These are phyloP conservation scores for Dryobota labecula DNA, from an alignment of 2,888 invertebrate species.

Conservation along the genomic window DNA sequence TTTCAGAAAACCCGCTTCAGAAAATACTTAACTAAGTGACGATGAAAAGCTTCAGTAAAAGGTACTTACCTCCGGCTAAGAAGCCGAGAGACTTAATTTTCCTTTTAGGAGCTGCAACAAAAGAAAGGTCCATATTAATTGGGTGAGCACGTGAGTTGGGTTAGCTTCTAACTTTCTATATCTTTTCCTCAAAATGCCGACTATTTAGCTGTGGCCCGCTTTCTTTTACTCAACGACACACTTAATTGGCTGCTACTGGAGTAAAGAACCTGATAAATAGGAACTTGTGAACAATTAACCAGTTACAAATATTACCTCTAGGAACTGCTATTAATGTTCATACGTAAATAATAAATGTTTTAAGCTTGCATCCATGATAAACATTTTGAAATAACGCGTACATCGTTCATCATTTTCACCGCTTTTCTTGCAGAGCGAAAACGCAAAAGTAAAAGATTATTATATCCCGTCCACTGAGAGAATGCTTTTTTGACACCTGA, in stretches of 20 bases:
- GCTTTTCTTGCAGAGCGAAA: background rate
- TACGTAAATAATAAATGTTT: background rate
- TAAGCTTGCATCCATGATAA: background rate
- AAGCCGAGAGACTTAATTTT: conserved; percentile 72
- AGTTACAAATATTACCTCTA: too few relatives aligned
- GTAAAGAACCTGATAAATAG: conserved; percentile 1
- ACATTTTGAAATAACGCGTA: background rate
- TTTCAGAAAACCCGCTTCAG: background rate
- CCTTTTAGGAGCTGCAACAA: conserved; percentile 74
- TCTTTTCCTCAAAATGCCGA: background rate
- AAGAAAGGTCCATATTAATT: conserved; percentile 61
- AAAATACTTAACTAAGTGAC: background rate
- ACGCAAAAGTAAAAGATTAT: background rate
- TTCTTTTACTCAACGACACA: conserved; percentile 24
- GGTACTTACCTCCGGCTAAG: conserved; percentile 72
- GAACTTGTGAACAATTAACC: conserved; percentile 1
- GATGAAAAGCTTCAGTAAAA: conserved; percentile 9
- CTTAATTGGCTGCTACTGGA: conserved; percentile 8
- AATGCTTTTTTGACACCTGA: too few relatives aligned
- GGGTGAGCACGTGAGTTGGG: conserved; percentile 49
- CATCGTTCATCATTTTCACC: background rate
- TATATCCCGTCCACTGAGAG: too few relatives aligned
- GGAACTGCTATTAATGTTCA: background rate
- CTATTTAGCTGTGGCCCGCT: conserved; percentile 3
- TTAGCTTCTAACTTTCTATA: conserved; percentile 19